Percentiles rank a stretch among this genome's conserved stretches.
phyloP scores from a whole-genome alignment of 2,113 vertebrate species.

The human region GRCh38 chr7:55541501-55542000 shows the following conservation, averaged over 20 bases:
- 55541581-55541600: neutral
- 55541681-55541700: neutral
- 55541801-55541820: neutral
- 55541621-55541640: neutral
- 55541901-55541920: neutral
- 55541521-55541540: neutral
- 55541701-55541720: neutral
- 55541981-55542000: neutral
- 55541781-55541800: neutral
- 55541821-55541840: neutral
- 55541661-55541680: neutral
- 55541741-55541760: neutral
- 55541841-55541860: neutral
- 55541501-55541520: neutral
- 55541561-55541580: neutral
- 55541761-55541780: neutral
- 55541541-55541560: neutral
- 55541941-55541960: neutral
- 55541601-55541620: neutral
- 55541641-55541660: neutral
- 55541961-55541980: neutral
- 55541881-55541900: neutral
- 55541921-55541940: neutral
- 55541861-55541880: neutral
- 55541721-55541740: neutral